Base-by-base conservation (phyloP, 2,888 invertebrate species). In the Crossocerus cetratus region DNA sequence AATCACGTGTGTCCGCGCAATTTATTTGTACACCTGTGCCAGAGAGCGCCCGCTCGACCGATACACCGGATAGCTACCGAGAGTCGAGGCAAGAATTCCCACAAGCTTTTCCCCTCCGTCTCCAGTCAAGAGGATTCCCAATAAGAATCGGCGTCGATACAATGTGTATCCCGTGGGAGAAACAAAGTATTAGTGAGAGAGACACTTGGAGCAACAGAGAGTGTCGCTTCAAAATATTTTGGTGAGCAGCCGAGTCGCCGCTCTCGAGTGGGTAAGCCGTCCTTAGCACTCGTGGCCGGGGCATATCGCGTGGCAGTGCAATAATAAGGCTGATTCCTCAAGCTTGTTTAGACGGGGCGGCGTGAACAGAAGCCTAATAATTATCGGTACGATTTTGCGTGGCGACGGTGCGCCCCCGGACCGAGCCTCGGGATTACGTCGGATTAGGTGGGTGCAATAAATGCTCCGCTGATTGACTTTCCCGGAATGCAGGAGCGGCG, bases 11-110 rank as follows among this genome's bases (percentile, higher is more conserved):
- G 49, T 74, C 65, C 72, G 76, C 59, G 64, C 79, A 80, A 76
- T 83, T 83, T 83, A 83, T 83, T 82, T 75, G 78, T 79, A 80
- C 83, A 83, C 83, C 82, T 82, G 83, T 76, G 81, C 72, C 53
- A 32, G 55, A 54, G 45, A 18, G 16, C 5, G 45, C 57, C 66
- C 23, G 58, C 71, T 67, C 44, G 62, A 74, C 65, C 69, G 74
- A 80, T 80, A 49, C n/a, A n/a, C 74, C 80, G 20, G 22, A 67
- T 70, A 69, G 62, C 53, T 62, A 53, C 58, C 42, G 70, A 45
- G 58, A 20, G 58, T 16, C 16, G 5, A 13, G 53, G 13, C 43
- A 49, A 49, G 14, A 32, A 32, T 32, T 32, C 8, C 1, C 32
- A 32, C 2, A 4, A 32, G 8, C 32, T 32, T 32, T 32, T 5